Evolutionary conservation across 2,888 invertebrate species (phyloP).

Genomic region (Volucella bombylans): DNA sequence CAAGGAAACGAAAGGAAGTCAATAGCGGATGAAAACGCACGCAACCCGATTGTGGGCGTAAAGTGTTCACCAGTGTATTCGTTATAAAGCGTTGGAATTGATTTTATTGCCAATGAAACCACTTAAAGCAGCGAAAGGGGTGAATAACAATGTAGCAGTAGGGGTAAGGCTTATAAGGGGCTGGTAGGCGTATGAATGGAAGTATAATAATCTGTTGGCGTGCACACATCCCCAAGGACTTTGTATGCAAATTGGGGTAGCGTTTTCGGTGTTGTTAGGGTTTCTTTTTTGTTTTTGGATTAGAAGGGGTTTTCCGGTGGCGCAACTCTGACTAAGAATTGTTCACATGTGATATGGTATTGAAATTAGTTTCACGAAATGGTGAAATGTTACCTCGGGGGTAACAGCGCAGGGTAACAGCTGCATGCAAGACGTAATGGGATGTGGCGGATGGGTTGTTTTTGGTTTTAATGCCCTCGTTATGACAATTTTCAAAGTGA

Average conservation of each 20-base stretch:
- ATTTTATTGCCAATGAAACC: constrained; percentile 66
- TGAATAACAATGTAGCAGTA: constrained; percentile 53
- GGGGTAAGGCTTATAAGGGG: too few relatives aligned
- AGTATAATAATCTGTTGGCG: constrained; percentile 55
- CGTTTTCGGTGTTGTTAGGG: neutral
- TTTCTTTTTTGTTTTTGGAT: too few relatives aligned
- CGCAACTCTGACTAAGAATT: constrained; percentile 26
- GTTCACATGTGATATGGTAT: constrained; percentile 52
- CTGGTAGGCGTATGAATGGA: neutral
- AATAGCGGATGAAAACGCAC: neutral
- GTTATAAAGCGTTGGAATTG: constrained; percentile 47
- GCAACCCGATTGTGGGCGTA: neutral
- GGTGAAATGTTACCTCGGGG: constrained; percentile 14
- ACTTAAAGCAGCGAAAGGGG: constrained; percentile 51
- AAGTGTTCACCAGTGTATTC: constrained; percentile 8
- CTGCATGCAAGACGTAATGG: constrained; percentile 20
- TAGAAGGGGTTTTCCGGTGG: too few relatives aligned
- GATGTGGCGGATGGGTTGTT: neutral
- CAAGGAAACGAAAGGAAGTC: neutral
- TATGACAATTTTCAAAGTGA: neutral
- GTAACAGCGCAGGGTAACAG: constrained; percentile 16
- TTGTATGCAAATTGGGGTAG: constrained; percentile 44
- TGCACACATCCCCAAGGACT: constrained; percentile 43
- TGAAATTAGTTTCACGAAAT: constrained; percentile 43
- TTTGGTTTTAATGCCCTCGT: neutral